Base-by-base conservation (phyloP, 2,888 invertebrate species). In the Arctia plantaginis region DNA sequence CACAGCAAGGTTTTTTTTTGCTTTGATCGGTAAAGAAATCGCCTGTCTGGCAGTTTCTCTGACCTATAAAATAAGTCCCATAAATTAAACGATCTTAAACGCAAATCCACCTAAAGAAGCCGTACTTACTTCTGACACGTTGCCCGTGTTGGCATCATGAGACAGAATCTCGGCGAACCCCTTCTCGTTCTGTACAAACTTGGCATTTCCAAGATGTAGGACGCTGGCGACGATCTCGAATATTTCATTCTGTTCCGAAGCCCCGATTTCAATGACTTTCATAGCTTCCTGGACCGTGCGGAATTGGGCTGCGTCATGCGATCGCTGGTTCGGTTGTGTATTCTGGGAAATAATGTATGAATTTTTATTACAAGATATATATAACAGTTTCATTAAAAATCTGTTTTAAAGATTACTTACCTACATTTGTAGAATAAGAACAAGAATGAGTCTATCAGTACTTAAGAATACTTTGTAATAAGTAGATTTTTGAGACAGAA, bases 161-260 rank as follows among this genome's bases (percentile, higher is more conserved):
- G 97, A 96, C 23, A 97, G 91, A 41, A 98, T 97, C 85, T 97
- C 96, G 0, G 98, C 97, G 78, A 96, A 93, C 35, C 97, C 97
- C 74, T 98, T 97, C 30, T 97, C 97, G 80, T 93, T 94, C 85
- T 97, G 97, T 23, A 96, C 96, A 91, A 98, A 99, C 77, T 97
- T 97, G n/a, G 98, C 96, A 88, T 99, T 99, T 20, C 99, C 99
- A 82, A 99, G 96, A 88, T 99, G 98, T 75, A 99, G 93, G 64
- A 99, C 97, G 76, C 97, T 97, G 13, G 98, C 98, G n/a, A 99
- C 96, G 79, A 99, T 98, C 69, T 97, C 96, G 87, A 98, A 98
- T 81, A 99, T 97, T 84, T 98, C 97, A 41, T 95, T 95, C 91
- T 98, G 97, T 86, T 98, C 98, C 0, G 96, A 92, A 6, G 96